Evolutionary conservation across 2,797 vertebrate species (phyloP), one percentile per base, ranked within the genome.

Genomic region (Chloroceryle amazona): DNA sequence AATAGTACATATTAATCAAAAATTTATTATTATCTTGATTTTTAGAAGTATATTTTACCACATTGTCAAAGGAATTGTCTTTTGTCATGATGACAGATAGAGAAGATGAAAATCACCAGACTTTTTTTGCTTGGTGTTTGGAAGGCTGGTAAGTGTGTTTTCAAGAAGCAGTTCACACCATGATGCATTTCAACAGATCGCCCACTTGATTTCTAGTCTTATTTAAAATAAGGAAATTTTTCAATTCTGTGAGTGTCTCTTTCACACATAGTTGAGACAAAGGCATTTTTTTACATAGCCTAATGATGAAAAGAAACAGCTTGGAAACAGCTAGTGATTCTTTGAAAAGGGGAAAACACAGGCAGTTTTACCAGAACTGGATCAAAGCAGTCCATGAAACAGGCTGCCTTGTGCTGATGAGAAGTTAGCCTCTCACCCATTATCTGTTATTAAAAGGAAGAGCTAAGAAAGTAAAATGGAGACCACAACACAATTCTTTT

Each of bases 171-270:
- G 18, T 84, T 93, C 84, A 86, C 75, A 66, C 67, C 86, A 72
- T 1, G 49, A 82, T 78, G n/a, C 39, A 29, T 93, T 97, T 86
- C 65, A 84, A 61, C 86, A 85, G 47, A 91, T 86, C 60, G 88
- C 63, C 42, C 42, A 55, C 61, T 91, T 78, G 62, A 76, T 93
- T 94, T 93, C 75, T 60, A 49, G 26, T 61, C 73, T 80, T 37
- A 41, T 89, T 90, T 96, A 89, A 89, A 90, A 39, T 67, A 54
- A 88, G 58, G 83, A 79, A 46, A 37, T 6, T 66, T 93, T 92
- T 84, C 70, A 65, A 6, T 76, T 62, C 68, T 15, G 3, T 39
- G 46, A 66, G 42, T 39, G 21, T 78, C 39, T 89, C 26, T 81
- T 86, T 85, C 66, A 67, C 44, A 79, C 0, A 1, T 35, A 75